A percentile compares a stretch with the other conserved stretches of the same genome.
Evolutionary conservation across 30 jellyfish, hydroid and myxozoan species (phyloP).

Genomic region (Aurelia aurita): DNA sequence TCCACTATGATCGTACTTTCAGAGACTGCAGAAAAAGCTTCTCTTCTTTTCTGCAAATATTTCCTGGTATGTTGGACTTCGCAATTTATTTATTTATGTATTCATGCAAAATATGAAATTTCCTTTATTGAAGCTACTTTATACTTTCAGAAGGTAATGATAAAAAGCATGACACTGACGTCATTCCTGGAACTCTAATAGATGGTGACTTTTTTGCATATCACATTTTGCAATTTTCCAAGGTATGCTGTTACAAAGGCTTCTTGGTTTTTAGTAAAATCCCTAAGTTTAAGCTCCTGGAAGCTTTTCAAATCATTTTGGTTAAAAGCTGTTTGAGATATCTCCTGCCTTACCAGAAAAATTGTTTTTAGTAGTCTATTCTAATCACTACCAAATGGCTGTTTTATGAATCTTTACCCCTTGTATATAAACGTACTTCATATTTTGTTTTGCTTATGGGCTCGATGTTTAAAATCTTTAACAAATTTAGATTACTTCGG

Average conservation of each 20-base stretch:
- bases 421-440: background rate
- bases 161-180: background rate
- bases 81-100: too few relatives aligned
- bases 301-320: too few relatives aligned
- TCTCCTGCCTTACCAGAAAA: background rate
- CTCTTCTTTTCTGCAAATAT: background rate
- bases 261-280: too few relatives aligned
- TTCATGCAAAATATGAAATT: too few relatives aligned
- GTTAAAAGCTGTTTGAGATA: background rate
- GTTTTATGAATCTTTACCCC: too few relatives aligned
- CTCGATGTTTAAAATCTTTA: too few relatives aligned
- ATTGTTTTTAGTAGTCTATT: background rate
- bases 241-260: conserved; percentile 28
- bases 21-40: background rate
- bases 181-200: conserved; percentile 62
- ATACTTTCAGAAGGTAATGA: background rate
- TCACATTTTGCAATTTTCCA: conserved; percentile 61
- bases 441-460: background rate
- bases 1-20: background rate
- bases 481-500: too few relatives aligned
- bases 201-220: conserved; percentile 82
- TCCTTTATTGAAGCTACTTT: too few relatives aligned
- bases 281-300: too few relatives aligned
- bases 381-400: background rate
- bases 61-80: background rate